Evolutionary conservation across 2,113 vertebrate genomes (phyloP).

Genomic region (human): DNA sequence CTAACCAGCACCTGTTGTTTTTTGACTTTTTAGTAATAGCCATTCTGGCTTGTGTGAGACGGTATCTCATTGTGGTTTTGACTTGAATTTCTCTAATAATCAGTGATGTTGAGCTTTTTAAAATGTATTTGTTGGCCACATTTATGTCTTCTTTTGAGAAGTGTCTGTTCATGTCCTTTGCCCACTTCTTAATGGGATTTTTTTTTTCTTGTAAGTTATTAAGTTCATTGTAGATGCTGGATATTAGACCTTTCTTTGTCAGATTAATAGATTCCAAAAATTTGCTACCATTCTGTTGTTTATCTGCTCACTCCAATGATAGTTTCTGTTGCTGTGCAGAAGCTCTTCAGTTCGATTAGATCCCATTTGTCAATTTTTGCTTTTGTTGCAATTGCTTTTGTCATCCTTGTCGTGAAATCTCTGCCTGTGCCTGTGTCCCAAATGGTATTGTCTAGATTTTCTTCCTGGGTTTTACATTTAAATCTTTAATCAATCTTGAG

Average conservation of each 20-base stretch:
- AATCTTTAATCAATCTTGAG: background rate
- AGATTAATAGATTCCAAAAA: background rate
- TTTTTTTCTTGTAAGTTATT: background rate
- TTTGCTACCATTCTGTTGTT: background rate
- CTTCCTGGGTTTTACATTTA: background rate
- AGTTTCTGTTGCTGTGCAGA: background rate
- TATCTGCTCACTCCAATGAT: background rate
- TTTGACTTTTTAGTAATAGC: too few relatives aligned
- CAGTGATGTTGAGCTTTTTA: too few relatives aligned
- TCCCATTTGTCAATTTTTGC: background rate
- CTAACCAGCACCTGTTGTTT: too few relatives aligned
- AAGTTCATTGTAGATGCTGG: background rate
- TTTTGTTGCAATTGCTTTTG: background rate
- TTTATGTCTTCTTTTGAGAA: too few relatives aligned
- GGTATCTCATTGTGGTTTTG: too few relatives aligned
- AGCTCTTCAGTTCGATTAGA: background rate
- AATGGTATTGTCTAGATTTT: background rate
- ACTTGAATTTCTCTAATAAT: too few relatives aligned
- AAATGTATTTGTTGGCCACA: too few relatives aligned
- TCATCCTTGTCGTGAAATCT: background rate
- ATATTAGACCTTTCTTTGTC: background rate
- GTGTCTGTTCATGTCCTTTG: background rate
- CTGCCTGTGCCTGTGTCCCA: background rate
- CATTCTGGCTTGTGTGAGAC: too few relatives aligned
- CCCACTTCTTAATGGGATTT: background rate